A percentile compares a stretch with the other conserved stretches of the same genome.
These are phyloP conservation scores for Troides helena DNA, from an alignment of 2,888 invertebrate genomes.

Conservation along the genomic window DNA sequence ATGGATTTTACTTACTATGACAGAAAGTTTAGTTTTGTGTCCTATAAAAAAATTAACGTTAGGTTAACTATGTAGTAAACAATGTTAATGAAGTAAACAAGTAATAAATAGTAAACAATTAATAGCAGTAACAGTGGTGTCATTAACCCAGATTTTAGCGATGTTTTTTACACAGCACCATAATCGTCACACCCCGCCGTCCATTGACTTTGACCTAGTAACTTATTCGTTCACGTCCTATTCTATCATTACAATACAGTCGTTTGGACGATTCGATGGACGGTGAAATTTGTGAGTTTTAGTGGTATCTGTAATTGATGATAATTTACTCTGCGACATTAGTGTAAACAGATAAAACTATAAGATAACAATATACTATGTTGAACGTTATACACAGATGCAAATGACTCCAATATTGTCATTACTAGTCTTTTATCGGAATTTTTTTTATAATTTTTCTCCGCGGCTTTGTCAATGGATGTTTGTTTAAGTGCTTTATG, in stretches of 20 bases:
- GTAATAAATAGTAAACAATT: neutral
- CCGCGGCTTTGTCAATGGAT: slow-evolving; percentile 5
- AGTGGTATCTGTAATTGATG: neutral
- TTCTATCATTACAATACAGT: neutral
- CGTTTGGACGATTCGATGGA: neutral
- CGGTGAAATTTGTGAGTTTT: neutral
- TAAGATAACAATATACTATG: slow-evolving; percentile 8
- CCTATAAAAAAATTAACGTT: too few species aligned
- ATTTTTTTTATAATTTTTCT: slow-evolving; percentile 8
- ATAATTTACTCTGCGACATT: too few species aligned
- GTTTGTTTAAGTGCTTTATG: neutral
- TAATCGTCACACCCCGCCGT: slow-evolving; percentile 17
- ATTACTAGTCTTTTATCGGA: slow-evolving; percentile 19
- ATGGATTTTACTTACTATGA: too few species aligned
- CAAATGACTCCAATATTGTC: slow-evolving; percentile 22
- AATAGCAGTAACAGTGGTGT: neutral
- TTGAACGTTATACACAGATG: neutral
- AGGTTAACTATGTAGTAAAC: too few species aligned
- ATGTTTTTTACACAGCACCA: slow-evolving; percentile 8
- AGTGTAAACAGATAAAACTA: neutral
- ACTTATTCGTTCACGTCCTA: slow-evolving; percentile 10
- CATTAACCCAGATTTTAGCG: slow-evolving; percentile 9
- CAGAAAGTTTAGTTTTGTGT: too few species aligned
- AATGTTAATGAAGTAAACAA: too few species aligned
- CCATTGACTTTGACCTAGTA: slow-evolving; percentile 27